Evolutionary conservation across 2,888 invertebrate genomes (phyloP).

Genomic region (Caenorhabditis sp.): DNA sequence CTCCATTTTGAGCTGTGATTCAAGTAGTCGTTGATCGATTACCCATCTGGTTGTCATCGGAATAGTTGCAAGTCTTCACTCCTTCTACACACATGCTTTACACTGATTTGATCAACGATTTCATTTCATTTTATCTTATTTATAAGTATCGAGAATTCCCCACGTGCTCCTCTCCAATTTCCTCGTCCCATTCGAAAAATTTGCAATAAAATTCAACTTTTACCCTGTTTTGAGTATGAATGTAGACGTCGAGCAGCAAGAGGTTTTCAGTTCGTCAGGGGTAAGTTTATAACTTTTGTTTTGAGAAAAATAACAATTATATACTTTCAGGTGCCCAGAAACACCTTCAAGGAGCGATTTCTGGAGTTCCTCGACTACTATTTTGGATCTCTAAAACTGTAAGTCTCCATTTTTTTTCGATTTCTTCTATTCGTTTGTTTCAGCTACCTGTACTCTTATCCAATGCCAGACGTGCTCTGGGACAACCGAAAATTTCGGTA

Average conservation of each 20-base stretch:
- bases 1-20: constrained; percentile 18
- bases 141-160: neutral
- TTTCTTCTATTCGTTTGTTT: neutral
- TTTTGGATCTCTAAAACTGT: constrained; percentile 51
- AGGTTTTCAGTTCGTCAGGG: neutral
- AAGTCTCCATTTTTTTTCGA: constrained; percentile 10
- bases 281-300: constrained; percentile 23
- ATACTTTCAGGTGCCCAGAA: constrained; percentile 31
- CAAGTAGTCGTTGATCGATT: neutral
- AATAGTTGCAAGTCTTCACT: neutral
- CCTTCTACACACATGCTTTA: constrained; percentile 4
- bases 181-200: neutral
- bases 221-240: neutral
- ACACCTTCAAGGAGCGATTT: constrained; percentile 28
- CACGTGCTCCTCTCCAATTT: constrained; percentile 7
- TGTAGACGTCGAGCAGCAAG: constrained; percentile 31
- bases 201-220: neutral
- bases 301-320: neutral
- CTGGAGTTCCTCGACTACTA: constrained; percentile 33
- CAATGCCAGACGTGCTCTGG: constrained; percentile 43
- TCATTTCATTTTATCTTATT: neutral
- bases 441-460: constrained; percentile 57
- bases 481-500: constrained; percentile 58
- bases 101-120: neutral
- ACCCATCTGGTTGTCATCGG: neutral